Evolutionary conservation across 2,113 vertebrate species (phyloP), one percentile per base, ranked within the genome.

Genomic region (rat (Rattus norvegicus)): DNA sequence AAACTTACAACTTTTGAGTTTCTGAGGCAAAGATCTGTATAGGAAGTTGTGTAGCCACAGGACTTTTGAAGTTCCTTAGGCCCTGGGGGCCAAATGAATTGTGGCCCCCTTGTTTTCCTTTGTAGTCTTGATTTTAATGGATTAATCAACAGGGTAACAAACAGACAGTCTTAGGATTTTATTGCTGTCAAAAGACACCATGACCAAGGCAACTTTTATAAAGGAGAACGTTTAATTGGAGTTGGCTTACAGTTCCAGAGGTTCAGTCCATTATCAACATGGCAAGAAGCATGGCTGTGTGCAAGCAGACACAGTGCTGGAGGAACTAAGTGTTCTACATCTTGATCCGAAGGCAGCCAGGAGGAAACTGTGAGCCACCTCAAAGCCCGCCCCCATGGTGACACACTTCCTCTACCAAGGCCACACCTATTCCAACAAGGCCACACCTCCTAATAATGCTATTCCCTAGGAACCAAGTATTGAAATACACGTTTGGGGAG

Each of bases 51-150:
- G 39, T 63, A 72, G 36, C 79, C 26, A 86, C 1, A 87, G 83
- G 36, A 16, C 17, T 92, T 83, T 54, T 80, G 43, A 93, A 54
- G 33, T 95, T 93, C 59, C 61, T 81, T 95, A 52, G 65, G 5
- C 91, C 94, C 43, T 91, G 69, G 80, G 61, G 92, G 33, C 5
- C 54, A 19, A 36, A 72, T 89, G 52, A 33, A 59, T 94, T 69
- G 8, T 90, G 79, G 19, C 52, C 70, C 59, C 26, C 69, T 95
- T 54, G 43, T 65, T 96, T 88, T 88, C 28, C 72, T 84, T 83
- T 95, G 61, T 88, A 90, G 33, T 84, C 12, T 85, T 87, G 63
- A 91, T 72, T 94, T 92, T 95, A 90, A 92, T 90, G 73, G 59
- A 88, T 56, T 56, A 87, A 84, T 91, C 70, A 96, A 79, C 43